Conservation (phyloP, 1,140 invertebrate genomes). For the Drosophila athabasca region DNA sequence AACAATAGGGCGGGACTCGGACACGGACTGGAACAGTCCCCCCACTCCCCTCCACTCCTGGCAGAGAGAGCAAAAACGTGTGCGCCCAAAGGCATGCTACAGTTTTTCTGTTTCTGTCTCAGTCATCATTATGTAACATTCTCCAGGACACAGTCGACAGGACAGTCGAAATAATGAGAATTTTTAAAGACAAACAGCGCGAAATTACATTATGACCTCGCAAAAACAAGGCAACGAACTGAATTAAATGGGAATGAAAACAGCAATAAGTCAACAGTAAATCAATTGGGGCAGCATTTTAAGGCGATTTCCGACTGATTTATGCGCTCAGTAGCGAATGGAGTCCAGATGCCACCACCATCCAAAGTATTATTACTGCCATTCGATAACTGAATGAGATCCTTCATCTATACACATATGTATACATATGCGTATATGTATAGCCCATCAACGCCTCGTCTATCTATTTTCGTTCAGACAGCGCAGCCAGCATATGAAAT, state of each 20-base stretch:
- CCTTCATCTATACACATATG: too few relatives aligned
- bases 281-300: constrained; percentile 56
- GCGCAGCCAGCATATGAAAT: too few relatives aligned
- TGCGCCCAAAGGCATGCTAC: constrained; percentile 37
- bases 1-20: constrained; percentile 21
- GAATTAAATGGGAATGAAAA: constrained; percentile 54
- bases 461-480: constrained; percentile 25
- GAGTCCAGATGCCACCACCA: too few relatives aligned
- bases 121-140: constrained; percentile 57
- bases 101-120: constrained; percentile 36
- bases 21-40: too few relatives aligned
- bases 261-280: constrained; percentile 61
- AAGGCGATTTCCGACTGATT: constrained; percentile 41
- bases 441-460: background rate
- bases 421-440: too few relatives aligned
- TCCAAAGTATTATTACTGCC: constrained; percentile 12
- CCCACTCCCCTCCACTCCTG: too few relatives aligned
- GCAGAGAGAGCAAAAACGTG: constrained; percentile 1
- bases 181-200: constrained; percentile 19
- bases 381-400: constrained; percentile 5
- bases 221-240: constrained; percentile 5
- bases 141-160: constrained; percentile 18
- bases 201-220: constrained; percentile 29
- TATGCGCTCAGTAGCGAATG: constrained; percentile 14
- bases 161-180: constrained; percentile 21